phyloP scores from a whole-genome alignment of 2,113 vertebrate genomes.

The Polyodon spathula region DNA sequence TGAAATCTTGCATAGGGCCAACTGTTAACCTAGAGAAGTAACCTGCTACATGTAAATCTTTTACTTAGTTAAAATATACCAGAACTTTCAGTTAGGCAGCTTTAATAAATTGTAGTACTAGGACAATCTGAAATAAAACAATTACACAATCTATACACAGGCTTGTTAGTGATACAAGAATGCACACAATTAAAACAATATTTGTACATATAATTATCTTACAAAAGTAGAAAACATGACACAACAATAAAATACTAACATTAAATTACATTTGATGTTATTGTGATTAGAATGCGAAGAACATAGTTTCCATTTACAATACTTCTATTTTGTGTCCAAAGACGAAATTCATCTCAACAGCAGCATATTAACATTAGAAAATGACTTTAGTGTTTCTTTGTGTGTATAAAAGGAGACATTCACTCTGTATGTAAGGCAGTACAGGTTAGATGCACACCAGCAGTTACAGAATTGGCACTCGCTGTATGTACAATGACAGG shows the following conservation, averaged over 20 bases:
- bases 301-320: not conserved
- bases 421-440: too few species aligned
- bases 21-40: too few species aligned
- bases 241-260: conserved; percentile 4
- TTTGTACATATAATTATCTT: not conserved
- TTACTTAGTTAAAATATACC: too few species aligned
- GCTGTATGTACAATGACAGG: too few species aligned
- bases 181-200: not conserved
- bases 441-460: too few species aligned
- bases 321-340: not conserved
- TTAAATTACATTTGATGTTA: conserved; percentile 3
- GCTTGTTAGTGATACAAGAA: not conserved
- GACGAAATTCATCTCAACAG: not conserved
- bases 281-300: not conserved
- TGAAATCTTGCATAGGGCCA: too few species aligned
- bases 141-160: not conserved
- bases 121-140: not conserved
- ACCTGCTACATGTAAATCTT: too few species aligned
- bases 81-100: not conserved
- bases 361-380: not conserved
- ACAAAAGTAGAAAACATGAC: not conserved
- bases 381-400: too few species aligned
- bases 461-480: too few species aligned
- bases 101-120: conserved; percentile 1
- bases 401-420: too few species aligned